phyloP scores from a whole-genome alignment of 2,113 vertebrate genomes.

The Pardalotus punctatus region DNA sequence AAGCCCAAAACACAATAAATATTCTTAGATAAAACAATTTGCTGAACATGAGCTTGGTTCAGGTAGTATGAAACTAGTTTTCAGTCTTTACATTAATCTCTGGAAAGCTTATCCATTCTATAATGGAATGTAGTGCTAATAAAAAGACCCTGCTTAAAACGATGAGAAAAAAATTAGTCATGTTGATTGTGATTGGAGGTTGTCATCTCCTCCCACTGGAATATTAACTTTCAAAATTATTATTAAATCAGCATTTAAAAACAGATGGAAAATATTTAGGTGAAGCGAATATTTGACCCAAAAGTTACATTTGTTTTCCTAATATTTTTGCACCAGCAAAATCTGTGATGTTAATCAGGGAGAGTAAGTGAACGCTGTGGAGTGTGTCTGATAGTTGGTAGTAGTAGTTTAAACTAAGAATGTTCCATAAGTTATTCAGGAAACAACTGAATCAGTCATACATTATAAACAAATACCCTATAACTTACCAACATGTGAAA shows the following conservation, averaged over 20 bases:
- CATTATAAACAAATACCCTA: not conserved
- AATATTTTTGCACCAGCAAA: not conserved
- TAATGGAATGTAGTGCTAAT: not conserved
- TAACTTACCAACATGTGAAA: not conserved
- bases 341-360: not conserved
- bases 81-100: not conserved
- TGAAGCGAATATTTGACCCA: accelerated
- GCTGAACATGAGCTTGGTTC: not conserved
- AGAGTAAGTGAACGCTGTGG: not conserved
- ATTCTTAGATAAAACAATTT: not conserved
- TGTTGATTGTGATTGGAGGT: not conserved
- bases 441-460: not conserved
- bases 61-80: not conserved
- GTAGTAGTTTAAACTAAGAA: not conserved
- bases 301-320: not conserved
- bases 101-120: not conserved
- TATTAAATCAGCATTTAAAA: not conserved
- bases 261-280: not conserved
- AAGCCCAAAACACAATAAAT: not conserved
- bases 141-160: not conserved
- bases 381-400: accelerated
- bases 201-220: not conserved
- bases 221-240: not conserved
- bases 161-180: not conserved
- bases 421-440: not conserved